Evolutionary conservation across 2,797 vertebrate species (phyloP).

Genomic region (Synanceia verrucosa): DNA sequence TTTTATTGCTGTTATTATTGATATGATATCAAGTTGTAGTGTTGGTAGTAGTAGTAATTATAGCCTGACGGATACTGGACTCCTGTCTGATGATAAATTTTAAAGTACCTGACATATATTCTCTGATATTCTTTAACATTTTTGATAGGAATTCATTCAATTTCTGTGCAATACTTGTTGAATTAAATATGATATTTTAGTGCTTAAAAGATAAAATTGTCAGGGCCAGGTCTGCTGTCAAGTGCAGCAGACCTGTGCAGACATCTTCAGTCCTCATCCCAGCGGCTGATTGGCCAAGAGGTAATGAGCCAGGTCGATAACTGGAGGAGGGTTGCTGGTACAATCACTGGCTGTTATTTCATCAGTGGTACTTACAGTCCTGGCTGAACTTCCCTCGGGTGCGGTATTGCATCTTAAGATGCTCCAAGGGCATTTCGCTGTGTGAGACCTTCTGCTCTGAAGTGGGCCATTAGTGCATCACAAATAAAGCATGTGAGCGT

Average conservation of each 20-base stretch:
- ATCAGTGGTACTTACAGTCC: slow-evolving; percentile 18
- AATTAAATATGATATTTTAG: neutral
- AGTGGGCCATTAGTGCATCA: neutral
- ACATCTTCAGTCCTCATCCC: neutral
- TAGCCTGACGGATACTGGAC: neutral
- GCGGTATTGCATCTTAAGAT: slow-evolving; percentile 22
- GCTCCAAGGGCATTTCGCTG: slow-evolving; percentile 10
- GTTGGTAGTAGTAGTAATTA: neutral
- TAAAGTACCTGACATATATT: neutral
- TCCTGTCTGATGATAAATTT: neutral
- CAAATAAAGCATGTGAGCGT: neutral
- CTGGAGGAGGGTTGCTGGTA: slow-evolving; percentile 22
- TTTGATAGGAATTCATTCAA: neutral
- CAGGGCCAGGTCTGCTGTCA: no score
- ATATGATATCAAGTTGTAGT: neutral
- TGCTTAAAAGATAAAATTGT: neutral
- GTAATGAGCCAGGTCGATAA: slow-evolving; percentile 15
- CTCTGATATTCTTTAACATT: neutral
- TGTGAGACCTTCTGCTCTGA: neutral
- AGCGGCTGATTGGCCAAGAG: neutral
- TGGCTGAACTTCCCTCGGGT: slow-evolving; percentile 14
- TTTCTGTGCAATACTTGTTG: no score
- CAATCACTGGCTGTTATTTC: slow-evolving; percentile 35
- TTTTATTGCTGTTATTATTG: neutral
- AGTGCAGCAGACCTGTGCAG: no score